phyloP scores from a whole-genome alignment of 2,888 invertebrate genomes.

The Pimpla rufipes region DNA sequence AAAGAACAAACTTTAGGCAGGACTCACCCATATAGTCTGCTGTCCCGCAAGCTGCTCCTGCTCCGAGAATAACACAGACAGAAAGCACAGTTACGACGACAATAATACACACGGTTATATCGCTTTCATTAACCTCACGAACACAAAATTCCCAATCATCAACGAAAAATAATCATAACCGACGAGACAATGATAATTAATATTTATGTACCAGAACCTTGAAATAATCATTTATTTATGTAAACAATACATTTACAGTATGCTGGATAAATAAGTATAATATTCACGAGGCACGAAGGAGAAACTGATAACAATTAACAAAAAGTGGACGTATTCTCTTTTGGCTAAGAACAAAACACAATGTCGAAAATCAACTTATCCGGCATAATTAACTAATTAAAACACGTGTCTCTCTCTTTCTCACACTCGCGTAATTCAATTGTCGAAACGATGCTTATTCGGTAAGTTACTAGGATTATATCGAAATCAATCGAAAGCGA shows the following conservation, averaged over 20 bases:
- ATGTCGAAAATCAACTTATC: slow-evolving; percentile 45
- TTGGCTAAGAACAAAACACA: slow-evolving; percentile 25
- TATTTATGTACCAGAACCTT: slow-evolving; percentile 74
- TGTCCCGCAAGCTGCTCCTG: slow-evolving; percentile 96
- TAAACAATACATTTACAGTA: slow-evolving; percentile 79
- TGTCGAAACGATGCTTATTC: slow-evolving; percentile 31
- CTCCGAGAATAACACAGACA: slow-evolving; percentile 81
- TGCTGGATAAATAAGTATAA: slow-evolving; percentile 77
- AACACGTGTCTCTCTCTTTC: slow-evolving; percentile 29
- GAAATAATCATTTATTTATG: slow-evolving; percentile 79
- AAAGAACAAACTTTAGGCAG: slow-evolving; percentile 73
- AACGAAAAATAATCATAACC: slow-evolving; percentile 67
- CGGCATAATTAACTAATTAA: slow-evolving; percentile 27
- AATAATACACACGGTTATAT: slow-evolving; percentile 52
- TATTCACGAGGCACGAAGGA: slow-evolving; percentile 72
- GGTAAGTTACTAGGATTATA: background rate
- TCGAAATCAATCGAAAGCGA: slow-evolving; percentile 28
- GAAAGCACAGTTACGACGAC: slow-evolving; percentile 80
- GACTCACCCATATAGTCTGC: slow-evolving; percentile 94
- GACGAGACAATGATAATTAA: slow-evolving; percentile 57
- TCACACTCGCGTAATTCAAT: slow-evolving; percentile 1
- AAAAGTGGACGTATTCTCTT: slow-evolving; percentile 18
- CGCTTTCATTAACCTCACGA: slow-evolving; percentile 53
- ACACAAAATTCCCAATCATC: slow-evolving; percentile 63
- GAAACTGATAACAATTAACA: slow-evolving; percentile 70